Conservation (phyloP, 1,140 invertebrate genomes). For the Battus philenor region DNA sequence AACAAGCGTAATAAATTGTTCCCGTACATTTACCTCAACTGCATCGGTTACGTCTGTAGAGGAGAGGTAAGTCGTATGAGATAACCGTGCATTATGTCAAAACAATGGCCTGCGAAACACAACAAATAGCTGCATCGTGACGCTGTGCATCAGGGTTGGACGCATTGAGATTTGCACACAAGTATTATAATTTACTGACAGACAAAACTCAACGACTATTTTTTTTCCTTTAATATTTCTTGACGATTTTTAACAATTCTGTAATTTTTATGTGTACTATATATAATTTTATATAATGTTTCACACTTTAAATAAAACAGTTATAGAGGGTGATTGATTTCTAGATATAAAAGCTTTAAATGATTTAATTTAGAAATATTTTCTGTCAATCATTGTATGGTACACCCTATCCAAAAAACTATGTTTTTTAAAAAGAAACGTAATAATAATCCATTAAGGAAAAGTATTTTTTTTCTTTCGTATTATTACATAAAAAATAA, state of each 20-base stretch:
- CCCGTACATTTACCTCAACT: neutral
- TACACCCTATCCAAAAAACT: no score
- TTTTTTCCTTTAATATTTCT: neutral
- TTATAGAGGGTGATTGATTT: no score
- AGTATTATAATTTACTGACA: neutral
- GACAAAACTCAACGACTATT: neutral
- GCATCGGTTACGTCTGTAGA: slow-evolving; percentile 4
- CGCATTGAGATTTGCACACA: slow-evolving; percentile 24
- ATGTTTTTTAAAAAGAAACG: no score
- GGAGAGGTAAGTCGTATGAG: neutral
- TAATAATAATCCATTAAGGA: no score
- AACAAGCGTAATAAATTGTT: slow-evolving; percentile 1
- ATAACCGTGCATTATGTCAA: slow-evolving; percentile 19
- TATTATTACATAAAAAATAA: no score
- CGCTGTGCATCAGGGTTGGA: slow-evolving; percentile 28
- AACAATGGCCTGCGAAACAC: slow-evolving; percentile 18
- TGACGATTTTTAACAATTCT: neutral
- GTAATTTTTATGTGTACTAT: no score
- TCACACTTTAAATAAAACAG: no score
- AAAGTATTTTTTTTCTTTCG: no score
- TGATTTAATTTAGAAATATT: no score
- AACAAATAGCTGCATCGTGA: slow-evolving; percentile 34
- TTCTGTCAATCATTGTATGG: no score
- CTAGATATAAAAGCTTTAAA: no score
- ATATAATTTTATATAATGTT: neutral